Conservation (phyloP, 2,888 invertebrate species). For the Dicranocentrus wangi region DNA sequence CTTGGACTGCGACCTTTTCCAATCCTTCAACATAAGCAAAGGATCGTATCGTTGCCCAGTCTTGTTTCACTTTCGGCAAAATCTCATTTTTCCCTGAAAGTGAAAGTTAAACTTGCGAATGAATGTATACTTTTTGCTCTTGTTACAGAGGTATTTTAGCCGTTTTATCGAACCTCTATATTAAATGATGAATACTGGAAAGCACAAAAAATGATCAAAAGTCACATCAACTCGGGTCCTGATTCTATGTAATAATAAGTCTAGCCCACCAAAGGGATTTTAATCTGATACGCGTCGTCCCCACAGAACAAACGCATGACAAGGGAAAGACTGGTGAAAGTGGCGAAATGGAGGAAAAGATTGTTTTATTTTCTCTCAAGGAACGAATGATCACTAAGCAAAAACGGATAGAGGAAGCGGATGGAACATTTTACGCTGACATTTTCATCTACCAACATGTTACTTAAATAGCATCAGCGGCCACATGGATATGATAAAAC, state of each 20-base stretch:
- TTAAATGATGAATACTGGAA: no score
- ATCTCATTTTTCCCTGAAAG: no score
- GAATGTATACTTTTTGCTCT: no score
- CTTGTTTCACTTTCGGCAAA: no score
- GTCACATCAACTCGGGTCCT: not conserved
- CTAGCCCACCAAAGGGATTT: slow-evolving; percentile 13
- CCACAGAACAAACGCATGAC: not conserved
- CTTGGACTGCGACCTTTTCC: no score
- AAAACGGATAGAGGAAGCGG: slow-evolving; percentile 4
- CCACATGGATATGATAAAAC: no score
- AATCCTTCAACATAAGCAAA: no score
- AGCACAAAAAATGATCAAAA: not conserved
- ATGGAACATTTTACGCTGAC: not conserved
- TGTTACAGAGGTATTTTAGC: no score
- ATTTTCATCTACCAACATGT: not conserved
- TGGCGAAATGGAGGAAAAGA: not conserved
- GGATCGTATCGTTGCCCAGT: no score
- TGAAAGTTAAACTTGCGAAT: no score
- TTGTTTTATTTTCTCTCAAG: not conserved
- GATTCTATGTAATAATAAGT: not conserved
- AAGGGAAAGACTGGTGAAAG: not conserved
- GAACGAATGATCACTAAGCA: not conserved
- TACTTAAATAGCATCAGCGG: no score
- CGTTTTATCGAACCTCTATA: no score
- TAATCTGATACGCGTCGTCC: slow-evolving; percentile 10